Evolutionary conservation across 2,113 vertebrate species (phyloP).

Genomic region (Melanerpes formicivorus): DNA sequence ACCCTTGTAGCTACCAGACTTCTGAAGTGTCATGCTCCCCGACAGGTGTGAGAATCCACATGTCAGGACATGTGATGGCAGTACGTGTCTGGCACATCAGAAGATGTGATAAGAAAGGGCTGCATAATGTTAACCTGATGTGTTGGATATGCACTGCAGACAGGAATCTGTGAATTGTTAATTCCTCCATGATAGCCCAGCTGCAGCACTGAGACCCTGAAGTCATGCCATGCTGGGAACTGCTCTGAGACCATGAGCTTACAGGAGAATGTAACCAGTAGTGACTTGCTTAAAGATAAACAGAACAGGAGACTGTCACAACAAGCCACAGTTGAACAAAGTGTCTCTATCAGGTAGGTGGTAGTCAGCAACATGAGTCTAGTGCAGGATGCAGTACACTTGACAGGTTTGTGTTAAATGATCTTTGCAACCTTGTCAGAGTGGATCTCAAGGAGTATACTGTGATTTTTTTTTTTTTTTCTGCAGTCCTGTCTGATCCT

Average conservation of each 20-base stretch:
- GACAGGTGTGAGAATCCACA: not conserved
- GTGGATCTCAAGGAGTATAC: not conserved
- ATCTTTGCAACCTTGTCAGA: not conserved
- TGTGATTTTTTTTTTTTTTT: fast-evolving
- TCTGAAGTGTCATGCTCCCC: not conserved
- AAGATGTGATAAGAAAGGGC: not conserved
- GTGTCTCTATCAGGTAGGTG: too few species aligned
- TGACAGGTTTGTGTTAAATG: not conserved
- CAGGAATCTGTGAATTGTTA: not conserved
- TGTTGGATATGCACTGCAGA: fast-evolving
- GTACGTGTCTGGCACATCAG: not conserved
- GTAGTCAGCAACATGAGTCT: not conserved
- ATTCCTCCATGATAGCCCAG: fast-evolving
- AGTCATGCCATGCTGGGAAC: not conserved
- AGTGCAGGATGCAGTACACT: not conserved
- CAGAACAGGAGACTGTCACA: not conserved
- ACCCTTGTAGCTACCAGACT: not conserved
- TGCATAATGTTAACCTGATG: fast-evolving
- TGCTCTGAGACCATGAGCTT: fast-evolving
- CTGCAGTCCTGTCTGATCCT: not conserved
- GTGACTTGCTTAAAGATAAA: not conserved
- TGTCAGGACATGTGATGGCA: not conserved
- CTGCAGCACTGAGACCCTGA: not conserved
- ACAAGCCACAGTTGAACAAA: not conserved
- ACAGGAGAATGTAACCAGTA: not conserved